These are phyloP conservation scores for Alsophila aescularia DNA, from an alignment of 2,888 invertebrate species.

Conservation along the genomic window DNA sequence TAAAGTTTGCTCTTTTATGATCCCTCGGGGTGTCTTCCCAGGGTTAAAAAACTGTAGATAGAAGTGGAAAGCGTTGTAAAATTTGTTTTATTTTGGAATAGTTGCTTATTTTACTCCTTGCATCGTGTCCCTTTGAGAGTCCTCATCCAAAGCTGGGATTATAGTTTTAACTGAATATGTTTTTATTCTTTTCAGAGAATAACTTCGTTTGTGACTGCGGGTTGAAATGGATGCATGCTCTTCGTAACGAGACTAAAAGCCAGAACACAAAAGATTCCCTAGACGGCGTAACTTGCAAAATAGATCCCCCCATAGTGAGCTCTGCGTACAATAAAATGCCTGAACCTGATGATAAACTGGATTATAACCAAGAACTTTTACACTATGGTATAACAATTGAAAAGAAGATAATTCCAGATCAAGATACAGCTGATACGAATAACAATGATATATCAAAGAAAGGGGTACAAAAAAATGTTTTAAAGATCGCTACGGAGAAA, in stretches of 20 bases:
- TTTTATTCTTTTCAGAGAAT: conserved; percentile 87
- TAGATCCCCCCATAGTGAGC: conserved; percentile 83
- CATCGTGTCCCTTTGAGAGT: conserved; percentile 17
- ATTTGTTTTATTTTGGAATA: conserved; percentile 47
- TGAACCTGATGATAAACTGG: conserved; percentile 59
- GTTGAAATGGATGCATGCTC: conserved; percentile 90
- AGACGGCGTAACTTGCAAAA: conserved; percentile 88
- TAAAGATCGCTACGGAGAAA: conserved; percentile 73
- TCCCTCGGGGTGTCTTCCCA: conserved; percentile 65
- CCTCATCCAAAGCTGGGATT: conserved; percentile 15
- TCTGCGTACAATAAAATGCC: conserved; percentile 79
- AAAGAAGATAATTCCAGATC: conserved; percentile 55
- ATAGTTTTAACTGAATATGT: conserved; percentile 26
- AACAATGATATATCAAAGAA: conserved; percentile 62
- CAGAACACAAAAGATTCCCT: conserved; percentile 87
- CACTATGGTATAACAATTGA: conserved; percentile 70
- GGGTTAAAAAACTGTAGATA: conserved; percentile 43
- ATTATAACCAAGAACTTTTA: conserved; percentile 68
- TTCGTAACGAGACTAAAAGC: conserved; percentile 90
- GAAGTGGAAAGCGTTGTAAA: conserved; percentile 55
- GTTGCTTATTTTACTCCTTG: conserved; percentile 26
- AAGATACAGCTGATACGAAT: conserved; percentile 51
- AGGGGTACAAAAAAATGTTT: conserved; percentile 62
- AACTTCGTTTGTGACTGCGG: conserved; percentile 93
- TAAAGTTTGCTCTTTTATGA: conserved; percentile 72